Evolutionary conservation across 2,113 vertebrate species (phyloP).

Genomic region (Numida meleagris): DNA sequence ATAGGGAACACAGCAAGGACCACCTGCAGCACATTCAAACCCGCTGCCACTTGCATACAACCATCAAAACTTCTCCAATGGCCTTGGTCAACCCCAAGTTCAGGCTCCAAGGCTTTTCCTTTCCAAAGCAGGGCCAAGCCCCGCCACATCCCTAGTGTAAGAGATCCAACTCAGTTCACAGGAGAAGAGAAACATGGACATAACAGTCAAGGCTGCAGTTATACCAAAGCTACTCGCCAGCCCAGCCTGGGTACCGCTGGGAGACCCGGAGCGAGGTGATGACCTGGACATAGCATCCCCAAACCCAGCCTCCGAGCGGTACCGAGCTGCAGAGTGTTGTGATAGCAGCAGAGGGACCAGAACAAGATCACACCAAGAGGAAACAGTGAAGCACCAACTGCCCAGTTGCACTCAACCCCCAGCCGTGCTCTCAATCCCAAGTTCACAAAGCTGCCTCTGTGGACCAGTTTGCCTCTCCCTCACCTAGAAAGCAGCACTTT

Average conservation of each 20-base stretch:
- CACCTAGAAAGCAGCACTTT: not conserved
- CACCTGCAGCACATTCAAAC: not conserved
- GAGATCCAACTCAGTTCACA: not conserved
- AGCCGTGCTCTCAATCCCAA: not conserved
- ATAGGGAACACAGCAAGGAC: not conserved
- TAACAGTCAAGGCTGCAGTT: not conserved
- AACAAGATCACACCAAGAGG: not conserved
- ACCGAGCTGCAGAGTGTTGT: not conserved
- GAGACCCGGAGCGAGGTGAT: fast-evolving
- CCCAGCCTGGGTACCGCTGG: not conserved
- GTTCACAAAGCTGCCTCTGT: not conserved
- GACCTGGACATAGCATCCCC: fast-evolving
- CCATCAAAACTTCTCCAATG: not conserved
- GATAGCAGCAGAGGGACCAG: not conserved
- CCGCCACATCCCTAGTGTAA: fast-evolving
- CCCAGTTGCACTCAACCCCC: not conserved
- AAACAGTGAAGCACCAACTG: not conserved
- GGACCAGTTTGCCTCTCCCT: not conserved
- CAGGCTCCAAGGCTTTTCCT: not conserved
- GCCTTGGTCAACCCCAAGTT: not conserved
- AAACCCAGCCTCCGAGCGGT: fast-evolving
- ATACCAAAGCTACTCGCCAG: not conserved
- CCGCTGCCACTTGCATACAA: not conserved
- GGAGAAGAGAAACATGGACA: not conserved
- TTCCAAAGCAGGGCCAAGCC: not conserved